These are phyloP conservation scores for Ferdinandea cuprea DNA, from an alignment of 2,888 invertebrate species.

Conservation along the genomic window DNA sequence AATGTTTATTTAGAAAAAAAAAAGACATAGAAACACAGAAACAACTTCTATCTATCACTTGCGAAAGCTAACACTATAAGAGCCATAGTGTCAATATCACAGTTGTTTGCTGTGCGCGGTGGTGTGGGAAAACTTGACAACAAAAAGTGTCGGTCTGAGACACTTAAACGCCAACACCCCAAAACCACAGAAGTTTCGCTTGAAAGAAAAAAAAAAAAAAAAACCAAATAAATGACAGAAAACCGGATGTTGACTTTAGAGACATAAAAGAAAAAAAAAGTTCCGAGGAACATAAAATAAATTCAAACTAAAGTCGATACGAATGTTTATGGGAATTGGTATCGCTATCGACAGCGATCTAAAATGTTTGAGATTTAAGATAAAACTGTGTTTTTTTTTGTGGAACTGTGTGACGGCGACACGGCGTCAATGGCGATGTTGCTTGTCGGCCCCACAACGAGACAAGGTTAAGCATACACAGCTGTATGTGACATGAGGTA, in stretches of 20 bases:
- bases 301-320: slow-evolving; percentile 43
- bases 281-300: slow-evolving; percentile 45
- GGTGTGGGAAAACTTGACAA: slow-evolving; percentile 54
- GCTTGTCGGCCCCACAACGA: not conserved
- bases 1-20: slow-evolving; percentile 38
- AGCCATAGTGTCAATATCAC: slow-evolving; percentile 8
- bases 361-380: slow-evolving; percentile 47
- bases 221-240: no score
- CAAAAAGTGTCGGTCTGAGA: slow-evolving; percentile 41
- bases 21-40: no score
- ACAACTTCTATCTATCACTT: slow-evolving; percentile 51
- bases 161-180: slow-evolving; percentile 51
- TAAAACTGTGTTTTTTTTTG: slow-evolving; percentile 21
- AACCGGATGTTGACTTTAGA: slow-evolving; percentile 59
- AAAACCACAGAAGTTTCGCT: slow-evolving; percentile 38
- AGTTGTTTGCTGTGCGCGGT: not conserved
- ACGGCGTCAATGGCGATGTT: slow-evolving; percentile 1
- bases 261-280: not conserved
- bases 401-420: slow-evolving; percentile 10
- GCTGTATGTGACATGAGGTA: slow-evolving; percentile 23
- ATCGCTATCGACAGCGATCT: slow-evolving; percentile 55
- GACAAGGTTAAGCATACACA: slow-evolving; percentile 19
- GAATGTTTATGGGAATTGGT: slow-evolving; percentile 61
- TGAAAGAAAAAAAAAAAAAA: slow-evolving; percentile 37
- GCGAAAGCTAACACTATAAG: slow-evolving; percentile 48